Percentiles rank a stretch among this genome's conserved stretches.
Evolutionary conservation across 2,888 invertebrate species (phyloP).

Genomic region (Epirrhoe alternata): DNA sequence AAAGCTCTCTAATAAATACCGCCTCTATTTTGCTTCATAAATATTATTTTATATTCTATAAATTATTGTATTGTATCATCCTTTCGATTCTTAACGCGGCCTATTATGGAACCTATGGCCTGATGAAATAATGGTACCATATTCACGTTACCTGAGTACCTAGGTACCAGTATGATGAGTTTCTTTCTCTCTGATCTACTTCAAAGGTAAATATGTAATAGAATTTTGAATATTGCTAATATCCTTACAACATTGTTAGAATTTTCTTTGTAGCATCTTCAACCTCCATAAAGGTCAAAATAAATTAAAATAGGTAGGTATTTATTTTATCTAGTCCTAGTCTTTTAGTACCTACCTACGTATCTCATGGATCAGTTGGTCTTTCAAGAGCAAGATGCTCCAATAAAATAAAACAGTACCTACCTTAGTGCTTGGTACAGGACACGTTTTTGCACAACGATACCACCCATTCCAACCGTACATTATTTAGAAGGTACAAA

Average conservation of each 20-base stretch:
- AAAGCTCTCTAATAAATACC: constrained; percentile 18
- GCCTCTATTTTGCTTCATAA: background rate
- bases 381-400: background rate
- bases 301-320: background rate
- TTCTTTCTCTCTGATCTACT: background rate
- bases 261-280: background rate
- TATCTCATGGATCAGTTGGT: background rate
- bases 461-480: constrained; percentile 6
- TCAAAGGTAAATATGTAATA: background rate
- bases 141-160: background rate
- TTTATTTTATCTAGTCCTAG: background rate
- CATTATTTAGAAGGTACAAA: constrained; percentile 23
- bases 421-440: constrained; percentile 5
- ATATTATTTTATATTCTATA: no score
- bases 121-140: no score
- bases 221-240: background rate
- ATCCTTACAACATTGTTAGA: background rate
- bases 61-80: no score
- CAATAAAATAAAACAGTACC: constrained; percentile 9
- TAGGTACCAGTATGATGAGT: background rate
- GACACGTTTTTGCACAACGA: constrained; percentile 2
- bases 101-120: no score
- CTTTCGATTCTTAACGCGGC: no score
- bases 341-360: background rate
- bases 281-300: background rate